Percentiles rank a stretch among this genome's conserved stretches.
These are phyloP conservation scores for Choristoneura fumiferana DNA, from an alignment of 1,140 invertebrate genomes.

Conservation along the genomic window DNA sequence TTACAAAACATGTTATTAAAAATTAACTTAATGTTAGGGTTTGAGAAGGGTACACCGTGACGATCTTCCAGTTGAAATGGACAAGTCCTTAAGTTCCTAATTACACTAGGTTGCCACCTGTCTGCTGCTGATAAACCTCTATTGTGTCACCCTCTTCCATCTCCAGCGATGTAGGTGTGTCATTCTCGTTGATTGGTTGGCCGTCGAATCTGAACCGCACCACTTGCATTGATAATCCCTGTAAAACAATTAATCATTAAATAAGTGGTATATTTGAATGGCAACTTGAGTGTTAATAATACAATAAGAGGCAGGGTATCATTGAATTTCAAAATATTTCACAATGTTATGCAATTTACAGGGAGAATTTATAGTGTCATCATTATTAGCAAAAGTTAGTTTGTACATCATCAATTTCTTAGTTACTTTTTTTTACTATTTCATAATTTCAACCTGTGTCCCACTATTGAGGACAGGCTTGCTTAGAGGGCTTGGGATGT, in stretches of 20 bases:
- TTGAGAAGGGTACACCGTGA: constrained; percentile 64
- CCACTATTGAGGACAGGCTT: too few species aligned
- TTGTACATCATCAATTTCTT: too few species aligned
- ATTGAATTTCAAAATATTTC: too few species aligned
- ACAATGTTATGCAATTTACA: too few species aligned
- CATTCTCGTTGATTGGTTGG: constrained; percentile 95
- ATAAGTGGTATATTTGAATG: neutral
- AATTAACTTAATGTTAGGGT: constrained; percentile 72
- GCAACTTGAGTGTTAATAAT: too few species aligned
- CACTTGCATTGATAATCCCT: constrained; percentile 91
- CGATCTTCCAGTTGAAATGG: constrained; percentile 52
- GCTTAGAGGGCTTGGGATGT: too few species aligned
- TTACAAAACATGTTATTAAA: constrained; percentile 57
- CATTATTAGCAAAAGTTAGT: too few species aligned
- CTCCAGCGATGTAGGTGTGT: constrained; percentile 92
- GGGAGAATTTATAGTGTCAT: too few species aligned
- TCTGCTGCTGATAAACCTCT: constrained; percentile 97
- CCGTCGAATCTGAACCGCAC: constrained; percentile 96
- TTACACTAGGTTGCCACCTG: constrained; percentile 83
- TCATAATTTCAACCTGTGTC: too few species aligned
- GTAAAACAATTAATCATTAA: constrained; percentile 50
- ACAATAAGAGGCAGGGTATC: too few species aligned
- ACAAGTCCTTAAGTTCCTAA: constrained; percentile 64
- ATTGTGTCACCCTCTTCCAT: constrained; percentile 98
- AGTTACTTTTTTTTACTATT: too few species aligned